Percentiles rank a stretch among this genome's conserved stretches.
These are phyloP conservation scores for Bombyx mori DNA, from an alignment of 1,140 invertebrate species.

Conservation along the genomic window DNA sequence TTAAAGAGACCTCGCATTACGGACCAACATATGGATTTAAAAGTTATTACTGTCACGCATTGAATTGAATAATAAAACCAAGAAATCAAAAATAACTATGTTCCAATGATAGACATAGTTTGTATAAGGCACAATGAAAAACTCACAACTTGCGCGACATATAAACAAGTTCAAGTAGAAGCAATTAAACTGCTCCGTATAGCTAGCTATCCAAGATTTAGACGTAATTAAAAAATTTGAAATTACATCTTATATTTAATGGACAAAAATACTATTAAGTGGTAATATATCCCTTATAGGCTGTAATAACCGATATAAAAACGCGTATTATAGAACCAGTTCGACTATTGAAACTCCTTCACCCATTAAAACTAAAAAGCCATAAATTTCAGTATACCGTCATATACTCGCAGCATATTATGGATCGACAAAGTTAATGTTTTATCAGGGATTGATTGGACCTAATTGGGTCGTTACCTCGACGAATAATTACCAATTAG, in stretches of 20 bases:
- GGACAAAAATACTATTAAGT: slow-evolving; percentile 12
- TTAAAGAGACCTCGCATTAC: too few species aligned
- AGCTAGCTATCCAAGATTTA: too few species aligned
- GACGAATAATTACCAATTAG: slow-evolving; percentile 66
- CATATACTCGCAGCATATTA: slow-evolving; percentile 53
- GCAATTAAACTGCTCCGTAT: too few species aligned
- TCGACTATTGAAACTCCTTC: slow-evolving; percentile 8
- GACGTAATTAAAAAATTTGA: background rate
- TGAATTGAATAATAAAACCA: too few species aligned
- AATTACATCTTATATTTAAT: slow-evolving; percentile 9
- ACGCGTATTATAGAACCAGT: slow-evolving; percentile 36
- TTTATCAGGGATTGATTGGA: slow-evolving; percentile 62
- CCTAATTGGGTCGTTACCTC: slow-evolving; percentile 60
- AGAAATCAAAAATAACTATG: too few species aligned
- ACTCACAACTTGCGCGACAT: too few species aligned
- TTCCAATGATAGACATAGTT: too few species aligned
- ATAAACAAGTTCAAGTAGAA: too few species aligned
- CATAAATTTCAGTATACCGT: slow-evolving; percentile 42
- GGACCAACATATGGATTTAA: too few species aligned
- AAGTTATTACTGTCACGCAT: too few species aligned
- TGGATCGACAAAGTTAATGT: slow-evolving; percentile 43
- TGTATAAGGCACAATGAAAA: too few species aligned
- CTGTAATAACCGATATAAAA: slow-evolving; percentile 29
- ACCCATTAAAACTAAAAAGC: slow-evolving; percentile 25
- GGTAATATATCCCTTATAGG: slow-evolving; percentile 25